A percentile compares a stretch with the other conserved stretches of the same genome.
Evolutionary conservation across 2,888 invertebrate species (phyloP).

Genomic region (Apoda limacodes): DNA sequence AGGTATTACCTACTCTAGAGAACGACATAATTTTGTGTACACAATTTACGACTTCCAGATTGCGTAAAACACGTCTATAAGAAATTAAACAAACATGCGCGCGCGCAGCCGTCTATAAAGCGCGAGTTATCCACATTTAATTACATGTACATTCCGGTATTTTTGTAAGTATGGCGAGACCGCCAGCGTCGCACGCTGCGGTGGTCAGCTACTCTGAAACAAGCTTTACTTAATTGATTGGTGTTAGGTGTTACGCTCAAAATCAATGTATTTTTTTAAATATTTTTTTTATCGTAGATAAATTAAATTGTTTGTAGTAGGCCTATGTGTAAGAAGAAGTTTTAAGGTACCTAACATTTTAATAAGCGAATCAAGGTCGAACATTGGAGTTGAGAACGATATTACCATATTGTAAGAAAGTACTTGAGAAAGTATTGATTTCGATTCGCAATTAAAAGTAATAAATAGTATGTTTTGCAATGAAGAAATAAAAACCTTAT

Average conservation of each 20-base stretch:
- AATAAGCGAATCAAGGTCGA: too few species aligned
- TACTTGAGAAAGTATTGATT: too few species aligned
- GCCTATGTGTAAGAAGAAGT: too few species aligned
- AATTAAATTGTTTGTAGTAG: too few species aligned
- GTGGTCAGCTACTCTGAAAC: constrained; percentile 33
- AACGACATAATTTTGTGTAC: constrained; percentile 68
- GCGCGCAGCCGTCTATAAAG: constrained; percentile 66
- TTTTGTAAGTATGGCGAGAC: constrained; percentile 64
- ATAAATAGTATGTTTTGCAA: too few species aligned
- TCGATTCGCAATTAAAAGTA: too few species aligned
- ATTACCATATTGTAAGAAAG: too few species aligned
- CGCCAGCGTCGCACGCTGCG: constrained; percentile 51
- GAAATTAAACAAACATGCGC: constrained; percentile 63
- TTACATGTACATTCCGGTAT: constrained; percentile 68
- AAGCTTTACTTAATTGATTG: constrained; percentile 6
- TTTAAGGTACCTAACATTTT: too few species aligned
- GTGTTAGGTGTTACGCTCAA: too few species aligned
- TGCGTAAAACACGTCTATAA: constrained; percentile 68
- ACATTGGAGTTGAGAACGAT: too few species aligned
- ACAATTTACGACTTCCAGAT: constrained; percentile 69
- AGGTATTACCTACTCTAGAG: constrained; percentile 40
- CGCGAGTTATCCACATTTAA: constrained; percentile 67
- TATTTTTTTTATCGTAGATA: constrained; percentile 10
- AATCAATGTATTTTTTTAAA: not conserved
- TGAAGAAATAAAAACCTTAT: too few species aligned